These are phyloP conservation scores for Lutjanus campechanus DNA, from an alignment of 2,797 vertebrate species.

Conservation along the genomic window DNA sequence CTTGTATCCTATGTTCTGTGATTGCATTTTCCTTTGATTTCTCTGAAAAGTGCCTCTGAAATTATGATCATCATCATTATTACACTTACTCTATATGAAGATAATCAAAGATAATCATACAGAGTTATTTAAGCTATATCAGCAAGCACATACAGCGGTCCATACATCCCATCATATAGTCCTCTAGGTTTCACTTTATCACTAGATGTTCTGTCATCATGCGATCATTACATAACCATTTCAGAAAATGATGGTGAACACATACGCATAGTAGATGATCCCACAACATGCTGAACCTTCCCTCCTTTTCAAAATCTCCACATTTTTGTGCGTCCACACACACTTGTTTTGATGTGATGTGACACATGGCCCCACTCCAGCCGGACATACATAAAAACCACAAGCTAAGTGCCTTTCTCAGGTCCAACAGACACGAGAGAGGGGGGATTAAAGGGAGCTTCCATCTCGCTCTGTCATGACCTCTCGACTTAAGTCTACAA, in stretches of 20 bases:
- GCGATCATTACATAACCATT: neutral
- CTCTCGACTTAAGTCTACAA: slow-evolving; percentile 16
- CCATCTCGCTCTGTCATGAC: slow-evolving; percentile 14
- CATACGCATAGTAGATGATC: neutral
- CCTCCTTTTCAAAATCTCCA: neutral
- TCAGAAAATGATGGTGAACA: neutral
- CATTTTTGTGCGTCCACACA: neutral
- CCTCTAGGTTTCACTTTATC: neutral
- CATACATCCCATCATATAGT: neutral
- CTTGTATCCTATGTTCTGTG: neutral
- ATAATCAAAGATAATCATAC: neutral
- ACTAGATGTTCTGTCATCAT: slow-evolving; percentile 10
- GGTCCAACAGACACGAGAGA: neutral
- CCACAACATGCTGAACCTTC: neutral
- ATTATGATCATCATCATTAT: neutral
- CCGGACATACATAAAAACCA: neutral
- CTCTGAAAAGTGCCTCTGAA: neutral
- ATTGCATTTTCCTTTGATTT: neutral
- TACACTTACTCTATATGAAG: neutral
- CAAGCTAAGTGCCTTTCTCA: slow-evolving; percentile 26
- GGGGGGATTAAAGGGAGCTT: slow-evolving; percentile 42
- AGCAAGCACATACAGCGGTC: neutral
- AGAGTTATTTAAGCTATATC: neutral
- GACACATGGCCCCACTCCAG: neutral
- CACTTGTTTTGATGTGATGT: neutral